Evolutionary conservation across 2,888 invertebrate species (phyloP).

Genomic region (Stenchaetothrips biformis): DNA sequence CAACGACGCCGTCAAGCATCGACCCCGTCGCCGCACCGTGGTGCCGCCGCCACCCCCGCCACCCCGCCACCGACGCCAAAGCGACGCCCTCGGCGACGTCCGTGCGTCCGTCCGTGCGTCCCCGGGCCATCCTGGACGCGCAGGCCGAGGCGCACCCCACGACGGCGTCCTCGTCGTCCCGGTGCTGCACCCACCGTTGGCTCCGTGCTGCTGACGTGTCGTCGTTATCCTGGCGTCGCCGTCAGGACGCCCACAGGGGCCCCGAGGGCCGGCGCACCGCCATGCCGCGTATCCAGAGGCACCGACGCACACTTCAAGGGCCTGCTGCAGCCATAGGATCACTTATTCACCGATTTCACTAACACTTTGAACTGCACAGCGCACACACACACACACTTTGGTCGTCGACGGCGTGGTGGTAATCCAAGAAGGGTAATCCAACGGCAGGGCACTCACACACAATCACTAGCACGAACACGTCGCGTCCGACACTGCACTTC

Average conservation of each 20-base stretch:
- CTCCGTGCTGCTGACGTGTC: background rate
- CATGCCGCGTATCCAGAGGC: background rate
- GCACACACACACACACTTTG: slow-evolving; percentile 5
- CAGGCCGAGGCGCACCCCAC: too few species aligned
- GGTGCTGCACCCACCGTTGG: background rate
- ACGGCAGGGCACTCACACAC: background rate
- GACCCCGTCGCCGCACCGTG: too few species aligned
- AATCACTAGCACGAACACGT: background rate
- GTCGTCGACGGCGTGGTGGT: background rate
- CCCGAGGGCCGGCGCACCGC: background rate
- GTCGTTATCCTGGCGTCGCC: background rate
- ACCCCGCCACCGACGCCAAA: background rate
- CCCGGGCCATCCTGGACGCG: too few species aligned
- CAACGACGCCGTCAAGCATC: background rate
- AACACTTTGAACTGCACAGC: background rate
- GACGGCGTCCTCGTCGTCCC: too few species aligned
- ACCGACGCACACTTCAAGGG: background rate
- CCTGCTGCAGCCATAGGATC: background rate
- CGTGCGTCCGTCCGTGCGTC: too few species aligned
- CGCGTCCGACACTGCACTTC: background rate
- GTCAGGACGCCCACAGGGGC: background rate
- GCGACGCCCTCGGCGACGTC: too few species aligned
- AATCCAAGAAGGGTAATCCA: background rate
- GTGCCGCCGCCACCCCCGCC: background rate
- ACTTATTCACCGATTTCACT: background rate